Evolutionary conservation across 2,888 invertebrate species (phyloP).

Genomic region (Timema podura): DNA sequence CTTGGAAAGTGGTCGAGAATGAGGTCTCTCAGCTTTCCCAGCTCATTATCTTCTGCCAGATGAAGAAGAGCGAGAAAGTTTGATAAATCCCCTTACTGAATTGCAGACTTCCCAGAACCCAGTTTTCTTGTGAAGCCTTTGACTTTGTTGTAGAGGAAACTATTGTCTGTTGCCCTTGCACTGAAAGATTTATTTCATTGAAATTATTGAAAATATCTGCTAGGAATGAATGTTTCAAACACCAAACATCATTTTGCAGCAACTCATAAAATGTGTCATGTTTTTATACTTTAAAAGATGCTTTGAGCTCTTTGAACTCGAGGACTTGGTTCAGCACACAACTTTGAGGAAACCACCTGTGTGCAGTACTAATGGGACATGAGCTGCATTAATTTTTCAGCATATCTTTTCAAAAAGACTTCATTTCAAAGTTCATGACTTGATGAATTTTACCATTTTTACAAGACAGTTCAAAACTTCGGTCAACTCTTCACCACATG

Average conservation of each 20-base stretch:
- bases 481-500: neutral
- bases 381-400: neutral
- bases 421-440: neutral
- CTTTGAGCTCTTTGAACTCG: neutral
- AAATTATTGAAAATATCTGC: neutral
- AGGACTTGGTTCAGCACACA: neutral
- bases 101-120: neutral
- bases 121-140: neutral
- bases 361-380: neutral
- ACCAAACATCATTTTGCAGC: neutral
- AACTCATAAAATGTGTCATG: neutral
- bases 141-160: neutral
- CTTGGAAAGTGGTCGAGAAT: neutral
- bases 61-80: too few relatives aligned
- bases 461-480: too few relatives aligned
- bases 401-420: slow-evolving; percentile 1
- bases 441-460: neutral
- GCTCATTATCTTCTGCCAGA: too few relatives aligned
- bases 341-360: neutral
- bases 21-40: neutral
- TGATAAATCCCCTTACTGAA: too few relatives aligned
- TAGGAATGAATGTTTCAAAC: neutral
- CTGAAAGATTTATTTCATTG: too few relatives aligned
- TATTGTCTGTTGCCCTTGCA: slow-evolving; percentile 4
- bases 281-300: neutral